Conservation (phyloP, 2,113 vertebrate species). For the Dicerorhinus sumatrensis region DNA sequence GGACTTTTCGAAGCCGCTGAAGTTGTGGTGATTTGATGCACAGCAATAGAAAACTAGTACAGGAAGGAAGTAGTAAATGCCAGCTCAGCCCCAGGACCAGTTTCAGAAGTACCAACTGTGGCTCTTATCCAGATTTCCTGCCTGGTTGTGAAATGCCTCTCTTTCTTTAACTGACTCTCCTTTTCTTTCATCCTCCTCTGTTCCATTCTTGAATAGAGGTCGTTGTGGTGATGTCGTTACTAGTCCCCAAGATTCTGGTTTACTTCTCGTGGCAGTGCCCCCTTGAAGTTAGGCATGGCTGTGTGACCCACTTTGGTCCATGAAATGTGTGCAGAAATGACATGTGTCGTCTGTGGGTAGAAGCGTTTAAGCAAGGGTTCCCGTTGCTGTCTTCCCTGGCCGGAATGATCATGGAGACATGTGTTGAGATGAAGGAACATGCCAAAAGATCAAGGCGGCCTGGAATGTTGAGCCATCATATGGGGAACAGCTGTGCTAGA, state of each 20-base stretch:
- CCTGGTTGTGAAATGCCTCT: neutral
- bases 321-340: slow-evolving; percentile 11
- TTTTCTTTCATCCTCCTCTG: neutral
- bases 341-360: neutral
- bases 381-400: neutral
- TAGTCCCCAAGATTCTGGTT: neutral
- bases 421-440: neutral
- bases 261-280: neutral
- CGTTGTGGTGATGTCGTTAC: neutral
- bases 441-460: neutral
- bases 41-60: neutral
- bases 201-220: neutral
- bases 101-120: neutral
- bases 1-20: neutral
- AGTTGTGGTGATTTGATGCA: neutral
- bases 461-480: neutral
- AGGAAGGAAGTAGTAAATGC: neutral
- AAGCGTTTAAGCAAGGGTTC: neutral
- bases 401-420: neutral
- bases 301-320: neutral
- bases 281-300: neutral
- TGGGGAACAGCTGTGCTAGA: slow-evolving; percentile 48
- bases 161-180: neutral
- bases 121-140: neutral
- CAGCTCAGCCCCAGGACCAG: neutral